phyloP scores from a whole-genome alignment of 1,140 invertebrate species.

The Aphelenchoides fujianensis region DNA sequence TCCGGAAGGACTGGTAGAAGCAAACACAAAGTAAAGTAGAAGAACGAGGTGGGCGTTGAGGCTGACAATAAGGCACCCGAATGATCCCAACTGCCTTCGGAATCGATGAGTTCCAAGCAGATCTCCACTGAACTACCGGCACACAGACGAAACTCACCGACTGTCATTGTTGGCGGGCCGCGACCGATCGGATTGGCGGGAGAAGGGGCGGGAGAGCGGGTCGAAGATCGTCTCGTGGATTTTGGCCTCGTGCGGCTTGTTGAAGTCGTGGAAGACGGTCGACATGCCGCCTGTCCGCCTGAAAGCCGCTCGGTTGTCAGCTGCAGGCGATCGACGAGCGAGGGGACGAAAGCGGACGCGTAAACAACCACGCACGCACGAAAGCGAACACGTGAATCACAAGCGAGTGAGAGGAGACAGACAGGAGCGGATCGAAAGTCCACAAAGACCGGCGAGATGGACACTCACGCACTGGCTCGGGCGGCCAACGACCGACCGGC shows the following conservation, averaged over 20 bases:
- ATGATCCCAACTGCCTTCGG: neutral
- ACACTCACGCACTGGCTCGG: too few relatives aligned
- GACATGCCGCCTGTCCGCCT: conserved; percentile 9
- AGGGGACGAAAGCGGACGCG: too few relatives aligned
- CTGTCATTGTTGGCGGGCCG: neutral
- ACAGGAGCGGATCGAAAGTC: too few relatives aligned
- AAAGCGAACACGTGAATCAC: neutral
- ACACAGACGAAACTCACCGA: neutral
- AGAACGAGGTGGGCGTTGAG: too few relatives aligned
- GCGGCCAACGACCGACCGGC: too few relatives aligned
- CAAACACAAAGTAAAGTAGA: too few relatives aligned
- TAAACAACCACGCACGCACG: too few relatives aligned
- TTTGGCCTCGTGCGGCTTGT: conserved; percentile 14
- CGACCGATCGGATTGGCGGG: neutral
- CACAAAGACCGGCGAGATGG: too few relatives aligned
- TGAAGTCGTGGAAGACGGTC: neutral
- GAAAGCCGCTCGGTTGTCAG: neutral
- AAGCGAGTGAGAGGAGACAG: neutral
- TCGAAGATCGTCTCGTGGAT: conserved; percentile 24
- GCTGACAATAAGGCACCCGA: too few relatives aligned
- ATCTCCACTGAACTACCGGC: neutral
- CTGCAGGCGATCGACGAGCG: too few relatives aligned
- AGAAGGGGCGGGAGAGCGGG: conserved; percentile 22
- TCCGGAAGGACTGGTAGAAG: too few relatives aligned
- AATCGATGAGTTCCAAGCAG: neutral